Percentiles rank a stretch among this genome's conserved stretches.
These are phyloP conservation scores for Macrochelys suwanniensis DNA, from an alignment of 2,797 vertebrate genomes.

Conservation along the genomic window DNA sequence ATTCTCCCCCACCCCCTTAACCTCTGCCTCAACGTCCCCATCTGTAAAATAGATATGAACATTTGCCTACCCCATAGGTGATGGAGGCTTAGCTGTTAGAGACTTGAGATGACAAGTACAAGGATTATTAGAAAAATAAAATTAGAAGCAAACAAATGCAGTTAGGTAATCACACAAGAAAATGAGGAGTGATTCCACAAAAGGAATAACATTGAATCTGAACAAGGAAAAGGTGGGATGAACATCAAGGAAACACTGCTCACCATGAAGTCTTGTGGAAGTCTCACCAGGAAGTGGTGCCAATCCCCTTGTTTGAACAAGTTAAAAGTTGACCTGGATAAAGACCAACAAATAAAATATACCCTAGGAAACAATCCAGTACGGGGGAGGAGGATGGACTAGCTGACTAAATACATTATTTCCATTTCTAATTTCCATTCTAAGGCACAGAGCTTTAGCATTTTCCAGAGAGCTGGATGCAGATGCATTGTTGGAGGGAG, in stretches of 20 bases:
- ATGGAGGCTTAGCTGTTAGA: not conserved
- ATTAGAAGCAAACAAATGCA: not conserved
- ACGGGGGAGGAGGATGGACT: not conserved
- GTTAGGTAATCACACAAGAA: not conserved
- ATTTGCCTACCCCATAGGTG: not conserved
- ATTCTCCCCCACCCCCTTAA: not conserved
- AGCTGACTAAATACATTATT: not conserved
- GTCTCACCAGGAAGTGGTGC: accelerated
- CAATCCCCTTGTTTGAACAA: not conserved
- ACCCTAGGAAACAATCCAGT: not conserved
- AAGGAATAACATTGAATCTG: not conserved
- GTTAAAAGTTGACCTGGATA: not conserved
- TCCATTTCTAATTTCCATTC: not conserved
- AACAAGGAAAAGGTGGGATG: not conserved
- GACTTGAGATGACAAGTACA: not conserved
- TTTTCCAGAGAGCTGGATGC: not conserved
- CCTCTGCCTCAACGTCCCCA: not conserved
- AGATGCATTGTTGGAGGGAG: not conserved
- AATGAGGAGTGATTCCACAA: not conserved
- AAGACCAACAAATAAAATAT: not conserved
- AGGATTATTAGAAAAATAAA: not conserved
- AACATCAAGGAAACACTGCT: not conserved
- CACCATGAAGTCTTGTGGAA: not conserved
- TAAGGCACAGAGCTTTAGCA: not conserved
- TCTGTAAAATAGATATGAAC: not conserved